These are phyloP conservation scores for Drosophila lacicola DNA, from an alignment of 2,888 invertebrate species.

Conservation along the genomic window DNA sequence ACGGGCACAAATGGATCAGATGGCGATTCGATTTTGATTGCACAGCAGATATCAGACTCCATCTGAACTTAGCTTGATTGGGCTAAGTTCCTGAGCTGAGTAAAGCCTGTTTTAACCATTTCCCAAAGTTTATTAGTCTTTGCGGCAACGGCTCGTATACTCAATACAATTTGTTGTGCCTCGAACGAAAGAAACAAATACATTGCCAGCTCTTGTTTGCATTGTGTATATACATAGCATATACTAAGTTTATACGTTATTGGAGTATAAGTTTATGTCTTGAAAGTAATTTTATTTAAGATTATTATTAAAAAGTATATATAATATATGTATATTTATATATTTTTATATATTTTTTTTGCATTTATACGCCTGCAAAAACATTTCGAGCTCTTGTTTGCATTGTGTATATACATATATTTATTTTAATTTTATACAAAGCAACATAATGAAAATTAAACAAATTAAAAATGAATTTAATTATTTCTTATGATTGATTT, in stretches of 20 bases:
- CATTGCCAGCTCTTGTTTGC: neutral
- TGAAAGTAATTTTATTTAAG: no score
- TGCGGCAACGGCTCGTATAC: slow-evolving; percentile 36
- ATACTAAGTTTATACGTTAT: no score
- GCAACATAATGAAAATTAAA: no score
- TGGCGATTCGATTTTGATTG: slow-evolving; percentile 49
- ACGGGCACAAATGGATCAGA: slow-evolving; percentile 47
- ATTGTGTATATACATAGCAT: neutral
- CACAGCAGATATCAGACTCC: slow-evolving; percentile 3
- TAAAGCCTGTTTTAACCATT: slow-evolving; percentile 19
- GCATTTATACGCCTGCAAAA: no score
- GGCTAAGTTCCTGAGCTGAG: slow-evolving; percentile 14
- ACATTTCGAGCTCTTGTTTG: neutral
- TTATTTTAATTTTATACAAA: neutral
- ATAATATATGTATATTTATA: no score
- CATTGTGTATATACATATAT: slow-evolving; percentile 2
- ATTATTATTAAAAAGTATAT: no score
- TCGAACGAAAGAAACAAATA: neutral
- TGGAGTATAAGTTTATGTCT: no score
- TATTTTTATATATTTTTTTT: no score
- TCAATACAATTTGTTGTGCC: neutral
- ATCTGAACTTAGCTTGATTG: slow-evolving; percentile 25
- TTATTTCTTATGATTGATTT: neutral
- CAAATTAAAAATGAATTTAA: no score
- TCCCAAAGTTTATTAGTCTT: neutral